A percentile compares a stretch with the other conserved stretches of the same genome.
Conservation (phyloP, 2,797 vertebrate genomes). For the Spheniscus humboldti region DNA sequence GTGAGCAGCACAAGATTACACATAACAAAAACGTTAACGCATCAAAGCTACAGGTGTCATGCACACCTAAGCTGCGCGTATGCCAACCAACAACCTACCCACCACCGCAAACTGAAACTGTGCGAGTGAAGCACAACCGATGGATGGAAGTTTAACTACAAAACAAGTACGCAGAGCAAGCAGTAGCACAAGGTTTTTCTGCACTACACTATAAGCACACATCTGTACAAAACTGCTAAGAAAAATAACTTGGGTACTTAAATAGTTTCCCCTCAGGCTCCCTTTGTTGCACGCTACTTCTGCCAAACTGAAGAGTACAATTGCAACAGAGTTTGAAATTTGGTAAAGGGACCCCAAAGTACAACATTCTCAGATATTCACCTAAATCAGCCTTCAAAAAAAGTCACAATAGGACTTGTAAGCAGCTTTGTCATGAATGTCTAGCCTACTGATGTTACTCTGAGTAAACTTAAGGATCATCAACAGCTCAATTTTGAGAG, state of each 20-base stretch:
- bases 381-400: not conserved
- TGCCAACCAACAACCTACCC: not conserved
- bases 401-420: not conserved
- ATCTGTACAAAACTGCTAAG: not conserved
- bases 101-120: not conserved
- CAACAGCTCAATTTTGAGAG: not conserved
- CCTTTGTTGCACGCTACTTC: not conserved
- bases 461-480: not conserved
- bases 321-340: not conserved
- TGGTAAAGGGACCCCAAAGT: not conserved
- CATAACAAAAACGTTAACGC: not conserved
- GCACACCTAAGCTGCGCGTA: fast-evolving
- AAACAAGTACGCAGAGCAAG: not conserved
- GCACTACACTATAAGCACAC: not conserved
- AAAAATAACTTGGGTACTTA: not conserved
- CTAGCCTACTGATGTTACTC: not conserved
- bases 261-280: not conserved
- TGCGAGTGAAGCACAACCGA: not conserved
- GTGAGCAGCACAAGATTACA: not conserved
- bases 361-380: not conserved
- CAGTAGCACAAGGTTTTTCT: not conserved
- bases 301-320: not conserved
- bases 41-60: not conserved
- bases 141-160: not conserved
- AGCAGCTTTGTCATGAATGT: not conserved